These are phyloP conservation scores for Grantiella picta DNA, from an alignment of 2,113 vertebrate species.

Conservation along the genomic window DNA sequence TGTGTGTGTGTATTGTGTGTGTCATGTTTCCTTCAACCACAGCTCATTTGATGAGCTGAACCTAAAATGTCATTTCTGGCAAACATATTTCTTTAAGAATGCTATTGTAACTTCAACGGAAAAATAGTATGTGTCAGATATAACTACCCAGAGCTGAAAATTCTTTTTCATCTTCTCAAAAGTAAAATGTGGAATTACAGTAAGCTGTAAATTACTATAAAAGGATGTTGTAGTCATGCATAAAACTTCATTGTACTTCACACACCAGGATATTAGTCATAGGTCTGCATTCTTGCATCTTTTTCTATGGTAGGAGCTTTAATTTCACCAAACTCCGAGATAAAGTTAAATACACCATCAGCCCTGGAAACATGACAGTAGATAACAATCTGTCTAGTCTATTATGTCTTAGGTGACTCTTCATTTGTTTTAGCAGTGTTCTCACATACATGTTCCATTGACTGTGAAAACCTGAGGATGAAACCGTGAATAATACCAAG, in stretches of 20 bases:
- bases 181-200: background rate
- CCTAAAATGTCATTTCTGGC: background rate
- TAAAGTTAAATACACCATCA: background rate
- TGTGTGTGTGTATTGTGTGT: too few relatives aligned
- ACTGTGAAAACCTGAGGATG: background rate
- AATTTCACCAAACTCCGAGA: background rate
- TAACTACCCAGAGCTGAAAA: background rate
- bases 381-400: background rate
- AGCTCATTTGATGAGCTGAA: background rate
- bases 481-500: background rate
- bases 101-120: background rate
- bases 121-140: background rate
- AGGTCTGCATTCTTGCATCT: background rate
- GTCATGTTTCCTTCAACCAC: background rate
- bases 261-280: background rate
- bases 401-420: background rate
- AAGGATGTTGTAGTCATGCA: background rate
- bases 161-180: background rate
- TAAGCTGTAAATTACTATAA: background rate
- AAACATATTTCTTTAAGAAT: background rate
- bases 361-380: background rate
- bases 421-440: background rate
- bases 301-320: background rate
- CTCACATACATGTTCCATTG: background rate
- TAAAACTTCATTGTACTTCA: background rate